Evolutionary conservation across 2,888 invertebrate species (phyloP).

Genomic region (Papilio demoleus): DNA sequence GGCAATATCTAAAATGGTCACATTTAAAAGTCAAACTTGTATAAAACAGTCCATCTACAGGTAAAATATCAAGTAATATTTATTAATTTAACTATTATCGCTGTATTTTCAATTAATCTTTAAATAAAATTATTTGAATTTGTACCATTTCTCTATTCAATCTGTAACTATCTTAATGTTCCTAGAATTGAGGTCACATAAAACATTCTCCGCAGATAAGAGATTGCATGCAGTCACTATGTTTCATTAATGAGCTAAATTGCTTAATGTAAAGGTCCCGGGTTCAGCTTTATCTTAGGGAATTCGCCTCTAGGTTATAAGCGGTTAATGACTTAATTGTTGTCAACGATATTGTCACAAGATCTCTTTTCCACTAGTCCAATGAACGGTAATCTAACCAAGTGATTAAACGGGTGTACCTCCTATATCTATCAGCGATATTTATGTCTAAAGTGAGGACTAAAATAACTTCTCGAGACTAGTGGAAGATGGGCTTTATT

Average conservation of each 20-base stretch:
- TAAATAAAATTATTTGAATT: neutral
- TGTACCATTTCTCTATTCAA: neutral
- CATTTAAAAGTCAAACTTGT: no score
- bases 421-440: no score
- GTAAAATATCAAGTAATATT: no score
- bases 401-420: no score
- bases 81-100: neutral
- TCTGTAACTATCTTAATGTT: constrained; percentile 9
- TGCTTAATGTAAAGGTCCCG: constrained; percentile 70
- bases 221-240: constrained; percentile 47
- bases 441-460: neutral
- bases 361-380: neutral
- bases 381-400: no score
- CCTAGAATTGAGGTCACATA: constrained; percentile 47
- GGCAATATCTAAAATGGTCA: no score
- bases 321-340: constrained; percentile 46
- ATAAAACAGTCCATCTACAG: no score
- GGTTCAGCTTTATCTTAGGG: constrained; percentile 70
- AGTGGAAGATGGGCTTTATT: neutral
- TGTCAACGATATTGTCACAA: constrained; percentile 42
- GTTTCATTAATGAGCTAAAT: constrained; percentile 65
- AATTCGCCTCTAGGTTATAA: constrained; percentile 50
- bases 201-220: constrained; percentile 44
- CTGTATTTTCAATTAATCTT: neutral
- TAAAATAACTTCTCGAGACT: neutral